These are phyloP conservation scores for Nyctalus aviator DNA, from an alignment of 2,797 vertebrate species.

Conservation along the genomic window DNA sequence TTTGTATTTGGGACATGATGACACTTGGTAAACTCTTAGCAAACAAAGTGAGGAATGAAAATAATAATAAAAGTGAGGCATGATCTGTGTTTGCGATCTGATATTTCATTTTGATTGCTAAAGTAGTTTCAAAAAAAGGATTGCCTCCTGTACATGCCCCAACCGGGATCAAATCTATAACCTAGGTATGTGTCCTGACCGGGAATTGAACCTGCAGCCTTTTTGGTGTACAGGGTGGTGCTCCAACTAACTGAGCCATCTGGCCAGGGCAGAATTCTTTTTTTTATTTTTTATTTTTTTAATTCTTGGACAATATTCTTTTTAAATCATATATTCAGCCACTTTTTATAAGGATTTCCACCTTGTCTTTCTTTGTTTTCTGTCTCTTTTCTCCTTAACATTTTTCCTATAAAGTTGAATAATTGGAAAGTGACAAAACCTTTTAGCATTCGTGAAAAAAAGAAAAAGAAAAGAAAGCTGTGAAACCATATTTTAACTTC, in stretches of 20 bases:
- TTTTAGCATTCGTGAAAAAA: not conserved
- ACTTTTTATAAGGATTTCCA: not conserved
- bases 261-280: not conserved
- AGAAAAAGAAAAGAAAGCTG: not conserved
- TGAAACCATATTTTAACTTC: not conserved
- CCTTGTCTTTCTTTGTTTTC: not conserved
- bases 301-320: not conserved
- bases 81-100: constrained; percentile 34
- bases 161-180: not conserved
- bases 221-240: not conserved
- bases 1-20: not conserved
- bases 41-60: not conserved
- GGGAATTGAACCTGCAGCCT: not conserved
- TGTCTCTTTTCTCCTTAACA: not conserved
- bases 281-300: no score
- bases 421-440: not conserved
- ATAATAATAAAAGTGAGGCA: not conserved
- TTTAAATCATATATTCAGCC: not conserved
- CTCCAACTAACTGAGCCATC: not conserved
- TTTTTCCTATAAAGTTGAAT: not conserved
- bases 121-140: not conserved
- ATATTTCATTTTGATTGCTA: constrained; percentile 13
- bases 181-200: not conserved
- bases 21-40: not conserved
- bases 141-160: not conserved